These are phyloP conservation scores for Podarcis cretensis DNA, from an alignment of 2,113 vertebrate genomes.

Conservation along the genomic window DNA sequence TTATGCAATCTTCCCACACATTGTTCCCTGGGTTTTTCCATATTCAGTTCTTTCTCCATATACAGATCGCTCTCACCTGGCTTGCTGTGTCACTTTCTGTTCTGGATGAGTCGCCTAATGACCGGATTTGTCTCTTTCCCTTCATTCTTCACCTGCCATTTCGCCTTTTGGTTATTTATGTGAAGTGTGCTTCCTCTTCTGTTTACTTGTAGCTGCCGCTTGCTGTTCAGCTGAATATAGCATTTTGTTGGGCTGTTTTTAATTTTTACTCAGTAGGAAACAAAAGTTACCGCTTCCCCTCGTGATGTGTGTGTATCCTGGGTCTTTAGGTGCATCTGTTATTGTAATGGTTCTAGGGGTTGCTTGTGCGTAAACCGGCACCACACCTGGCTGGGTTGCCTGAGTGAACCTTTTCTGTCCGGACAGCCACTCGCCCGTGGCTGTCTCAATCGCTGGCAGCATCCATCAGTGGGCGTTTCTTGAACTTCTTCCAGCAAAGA, in stretches of 20 bases:
- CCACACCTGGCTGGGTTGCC: no score
- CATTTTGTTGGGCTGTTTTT: neutral
- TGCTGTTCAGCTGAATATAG: neutral
- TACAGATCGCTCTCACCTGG: neutral
- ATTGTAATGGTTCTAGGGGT: no score
- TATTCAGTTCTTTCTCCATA: neutral
- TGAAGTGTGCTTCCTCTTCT: neutral
- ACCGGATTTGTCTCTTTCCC: neutral
- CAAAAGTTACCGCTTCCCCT: neutral
- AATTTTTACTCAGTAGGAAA: neutral
- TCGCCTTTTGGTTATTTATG: neutral
- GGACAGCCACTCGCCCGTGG: no score
- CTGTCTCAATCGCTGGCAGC: no score
- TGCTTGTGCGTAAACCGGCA: no score
- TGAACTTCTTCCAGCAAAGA: no score
- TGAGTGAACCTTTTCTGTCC: no score
- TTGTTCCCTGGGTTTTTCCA: constrained; percentile 1
- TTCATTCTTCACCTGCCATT: neutral
- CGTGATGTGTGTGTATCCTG: neutral
- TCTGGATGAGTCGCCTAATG: neutral
- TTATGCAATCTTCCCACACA: constrained; percentile 69
- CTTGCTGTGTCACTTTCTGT: neutral
- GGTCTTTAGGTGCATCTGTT: neutral
- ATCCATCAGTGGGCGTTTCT: no score
- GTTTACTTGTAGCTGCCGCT: neutral